Conservation (phyloP, 2,888 invertebrate genomes). For the Megastigmus dorsalis region DNA sequence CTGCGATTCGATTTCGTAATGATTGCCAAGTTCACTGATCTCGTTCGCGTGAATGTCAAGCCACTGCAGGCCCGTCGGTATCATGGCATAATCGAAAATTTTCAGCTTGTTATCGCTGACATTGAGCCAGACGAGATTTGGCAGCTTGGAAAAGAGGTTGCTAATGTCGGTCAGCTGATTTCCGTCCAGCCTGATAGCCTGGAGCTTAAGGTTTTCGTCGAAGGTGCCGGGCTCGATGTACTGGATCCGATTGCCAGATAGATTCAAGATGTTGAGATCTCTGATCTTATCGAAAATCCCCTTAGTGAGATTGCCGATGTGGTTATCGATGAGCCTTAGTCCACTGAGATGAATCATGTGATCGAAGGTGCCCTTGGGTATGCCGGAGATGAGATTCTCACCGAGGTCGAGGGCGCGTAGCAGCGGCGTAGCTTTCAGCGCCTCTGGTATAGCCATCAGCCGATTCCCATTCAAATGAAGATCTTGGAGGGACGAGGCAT, state of each 20-base stretch:
- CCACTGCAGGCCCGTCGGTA: conserved; percentile 89
- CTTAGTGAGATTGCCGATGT: conserved; percentile 86
- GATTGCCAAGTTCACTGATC: conserved; percentile 88
- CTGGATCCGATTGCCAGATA: conserved; percentile 89
- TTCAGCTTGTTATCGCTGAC: conserved; percentile 89
- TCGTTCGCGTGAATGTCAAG: conserved; percentile 90
- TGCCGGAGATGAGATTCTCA: conserved; percentile 87
- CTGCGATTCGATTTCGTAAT: conserved; percentile 88
- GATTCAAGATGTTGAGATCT: conserved; percentile 86
- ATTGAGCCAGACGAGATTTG: conserved; percentile 89
- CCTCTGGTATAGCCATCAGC: conserved; percentile 84
- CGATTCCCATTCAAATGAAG: conserved; percentile 89
- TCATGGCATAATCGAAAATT: conserved; percentile 90
- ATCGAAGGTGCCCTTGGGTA: conserved; percentile 87
- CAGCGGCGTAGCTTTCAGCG: conserved; percentile 83
- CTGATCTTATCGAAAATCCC: conserved; percentile 87
- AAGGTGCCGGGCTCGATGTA: conserved; percentile 86
- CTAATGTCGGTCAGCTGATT: conserved; percentile 87
- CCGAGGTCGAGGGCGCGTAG: conserved; percentile 89
- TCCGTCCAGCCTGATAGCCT: conserved; percentile 87
- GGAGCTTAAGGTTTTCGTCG: conserved; percentile 85
- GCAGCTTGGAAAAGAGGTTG: conserved; percentile 86
- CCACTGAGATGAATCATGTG: conserved; percentile 88
- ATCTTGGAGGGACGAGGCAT: conserved; percentile 87
- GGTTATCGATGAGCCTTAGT: conserved; percentile 88